Percentiles rank a stretch among this genome's conserved stretches.
phyloP scores from a whole-genome alignment of 2,888 invertebrate genomes.

The Cyclophora albipunctata region DNA sequence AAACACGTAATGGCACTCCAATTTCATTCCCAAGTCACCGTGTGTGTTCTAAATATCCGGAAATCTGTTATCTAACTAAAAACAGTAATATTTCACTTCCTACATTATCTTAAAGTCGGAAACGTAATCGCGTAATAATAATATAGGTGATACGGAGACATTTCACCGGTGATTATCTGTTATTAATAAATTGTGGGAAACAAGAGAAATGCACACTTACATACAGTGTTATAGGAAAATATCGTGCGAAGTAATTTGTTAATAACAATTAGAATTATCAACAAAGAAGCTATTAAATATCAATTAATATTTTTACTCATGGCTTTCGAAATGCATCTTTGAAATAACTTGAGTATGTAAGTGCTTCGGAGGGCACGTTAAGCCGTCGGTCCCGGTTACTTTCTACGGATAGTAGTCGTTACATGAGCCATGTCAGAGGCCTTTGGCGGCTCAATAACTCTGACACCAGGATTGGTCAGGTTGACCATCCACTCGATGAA shows the following conservation, averaged over 20 bases:
- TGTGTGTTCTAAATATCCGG: slow-evolving; percentile 44
- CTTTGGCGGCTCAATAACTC: too few species aligned
- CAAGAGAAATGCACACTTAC: not conserved
- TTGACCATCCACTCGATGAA: too few species aligned
- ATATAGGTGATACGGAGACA: slow-evolving; percentile 19
- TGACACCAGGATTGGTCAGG: too few species aligned
- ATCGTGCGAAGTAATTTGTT: not conserved
- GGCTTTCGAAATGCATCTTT: too few species aligned
- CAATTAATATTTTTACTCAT: too few species aligned
- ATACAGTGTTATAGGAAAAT: not conserved
- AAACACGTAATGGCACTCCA: slow-evolving; percentile 5
- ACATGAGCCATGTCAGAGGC: too few species aligned
- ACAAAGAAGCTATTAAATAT: too few species aligned
- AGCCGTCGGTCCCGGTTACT: too few species aligned
- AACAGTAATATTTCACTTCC: slow-evolving; percentile 43
- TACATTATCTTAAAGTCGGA: slow-evolving; percentile 24
- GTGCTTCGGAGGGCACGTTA: too few species aligned
- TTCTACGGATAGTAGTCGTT: too few species aligned
- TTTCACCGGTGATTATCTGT: slow-evolving; percentile 25
- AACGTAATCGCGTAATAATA: too few species aligned
- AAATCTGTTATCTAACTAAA: slow-evolving; percentile 33
- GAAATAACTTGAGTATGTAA: too few species aligned
- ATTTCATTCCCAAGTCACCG: slow-evolving; percentile 21
- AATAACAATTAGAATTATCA: not conserved
- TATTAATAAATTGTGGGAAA: slow-evolving; percentile 38